A percentile compares a stretch with the other conserved stretches of the same genome.
These are phyloP conservation scores for Laothoe populi DNA, from an alignment of 2,888 invertebrate genomes.

Conservation along the genomic window DNA sequence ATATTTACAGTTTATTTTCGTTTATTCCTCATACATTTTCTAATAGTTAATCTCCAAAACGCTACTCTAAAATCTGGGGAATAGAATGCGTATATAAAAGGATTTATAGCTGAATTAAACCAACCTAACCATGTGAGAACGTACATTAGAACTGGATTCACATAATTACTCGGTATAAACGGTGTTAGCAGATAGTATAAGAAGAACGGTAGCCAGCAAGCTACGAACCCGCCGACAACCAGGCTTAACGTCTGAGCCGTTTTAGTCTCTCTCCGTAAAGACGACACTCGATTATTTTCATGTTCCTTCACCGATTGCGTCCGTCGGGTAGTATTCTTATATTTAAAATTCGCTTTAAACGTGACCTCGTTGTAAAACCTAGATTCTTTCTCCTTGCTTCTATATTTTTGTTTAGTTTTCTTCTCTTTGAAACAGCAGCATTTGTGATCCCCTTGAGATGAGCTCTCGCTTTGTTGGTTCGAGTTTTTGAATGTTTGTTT, in stretches of 20 bases:
- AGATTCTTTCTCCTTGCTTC: conserved; percentile 66
- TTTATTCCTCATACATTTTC: conserved; percentile 84
- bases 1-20: conserved; percentile 42
- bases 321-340: conserved; percentile 71
- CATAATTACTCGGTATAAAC: conserved; percentile 87
- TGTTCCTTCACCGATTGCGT: conserved; percentile 84
- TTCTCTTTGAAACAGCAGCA: conserved; percentile 76
- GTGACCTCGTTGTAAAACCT: conserved; percentile 71
- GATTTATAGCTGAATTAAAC: conserved; percentile 96
- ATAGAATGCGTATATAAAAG: conserved; percentile 96
- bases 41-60: conserved; percentile 92
- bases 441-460: conserved; percentile 67
- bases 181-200: conserved; percentile 92
- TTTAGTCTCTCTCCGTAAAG: conserved; percentile 91
- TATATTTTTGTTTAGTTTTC: conserved; percentile 58
- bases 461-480: conserved; percentile 66
- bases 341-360: conserved; percentile 75
- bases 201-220: conserved; percentile 96
- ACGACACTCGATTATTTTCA: conserved; percentile 87
- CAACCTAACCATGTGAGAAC: conserved; percentile 95
- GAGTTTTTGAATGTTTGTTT: conserved; percentile 69
- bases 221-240: conserved; percentile 94
- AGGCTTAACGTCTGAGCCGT: conserved; percentile 94
- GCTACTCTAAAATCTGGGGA: conserved; percentile 94
- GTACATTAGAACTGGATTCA: conserved; percentile 87